These are phyloP conservation scores for Pyrrhia umbra DNA, from an alignment of 2,888 invertebrate species.

Conservation along the genomic window DNA sequence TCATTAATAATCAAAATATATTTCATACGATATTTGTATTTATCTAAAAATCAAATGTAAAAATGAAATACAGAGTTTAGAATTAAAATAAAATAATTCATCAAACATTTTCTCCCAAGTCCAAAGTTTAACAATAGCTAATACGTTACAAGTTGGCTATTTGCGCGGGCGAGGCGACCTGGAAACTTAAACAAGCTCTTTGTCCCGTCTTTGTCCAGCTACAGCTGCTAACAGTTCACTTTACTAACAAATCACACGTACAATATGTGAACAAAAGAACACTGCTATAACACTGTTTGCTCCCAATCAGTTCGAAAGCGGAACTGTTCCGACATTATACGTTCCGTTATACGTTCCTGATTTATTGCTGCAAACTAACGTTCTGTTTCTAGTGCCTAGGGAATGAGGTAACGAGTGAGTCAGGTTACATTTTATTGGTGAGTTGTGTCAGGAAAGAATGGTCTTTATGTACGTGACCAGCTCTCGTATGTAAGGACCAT, in stretches of 20 bases:
- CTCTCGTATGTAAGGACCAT: background rate
- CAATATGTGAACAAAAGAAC: conserved; percentile 59
- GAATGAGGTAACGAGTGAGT: conserved; percentile 41
- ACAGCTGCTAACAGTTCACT: conserved; percentile 69
- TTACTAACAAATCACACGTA: conserved; percentile 71
- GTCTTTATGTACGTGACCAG: background rate
- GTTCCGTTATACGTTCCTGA: conserved; percentile 55
- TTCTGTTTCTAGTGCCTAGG: conserved; percentile 38
- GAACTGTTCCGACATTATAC: conserved; percentile 49
- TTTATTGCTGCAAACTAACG: conserved; percentile 46
- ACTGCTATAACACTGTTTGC: conserved; percentile 48
- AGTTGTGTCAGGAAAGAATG: conserved; percentile 10
- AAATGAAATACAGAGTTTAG: too few relatives aligned
- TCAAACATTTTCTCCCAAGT: conserved; percentile 55
- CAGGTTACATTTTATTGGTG: conserved; percentile 14
- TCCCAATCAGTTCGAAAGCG: conserved; percentile 52
- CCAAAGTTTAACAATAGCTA: conserved; percentile 55
- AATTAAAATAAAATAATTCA: conserved; percentile 12
- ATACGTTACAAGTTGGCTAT: conserved; percentile 79
- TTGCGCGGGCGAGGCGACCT: conserved; percentile 75
- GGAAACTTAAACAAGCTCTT: conserved; percentile 80
- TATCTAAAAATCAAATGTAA: too few relatives aligned
- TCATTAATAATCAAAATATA: too few relatives aligned
- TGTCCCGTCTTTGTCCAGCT: conserved; percentile 65
- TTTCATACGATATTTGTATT: too few relatives aligned